phyloP scores from a whole-genome alignment of 2,888 invertebrate species.

The Anagyrus pseudococci region DNA sequence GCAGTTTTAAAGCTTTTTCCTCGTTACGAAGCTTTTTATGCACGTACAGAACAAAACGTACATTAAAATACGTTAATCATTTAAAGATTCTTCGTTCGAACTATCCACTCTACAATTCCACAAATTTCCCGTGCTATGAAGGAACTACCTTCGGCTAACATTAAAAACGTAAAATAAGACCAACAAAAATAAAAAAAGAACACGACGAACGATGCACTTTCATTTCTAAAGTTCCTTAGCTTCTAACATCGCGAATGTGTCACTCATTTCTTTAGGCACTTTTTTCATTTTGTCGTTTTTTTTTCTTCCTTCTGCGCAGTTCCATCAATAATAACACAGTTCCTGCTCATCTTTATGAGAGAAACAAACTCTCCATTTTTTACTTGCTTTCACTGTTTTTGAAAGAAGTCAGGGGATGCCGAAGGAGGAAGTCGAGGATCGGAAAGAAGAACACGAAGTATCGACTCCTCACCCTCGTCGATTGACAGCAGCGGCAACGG shows the following conservation, averaged over 20 bases:
- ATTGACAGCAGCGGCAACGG: no score
- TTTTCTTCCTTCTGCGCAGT: conserved; percentile 11
- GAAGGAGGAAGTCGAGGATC: background rate
- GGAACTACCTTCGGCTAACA: background rate
- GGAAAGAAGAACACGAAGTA: no score
- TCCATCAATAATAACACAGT: conserved; percentile 21
- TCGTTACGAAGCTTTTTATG: background rate
- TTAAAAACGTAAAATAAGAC: conserved; percentile 4
- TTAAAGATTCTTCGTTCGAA: conserved; percentile 38
- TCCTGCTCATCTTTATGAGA: conserved; percentile 28
- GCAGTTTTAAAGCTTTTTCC: conserved; percentile 37
- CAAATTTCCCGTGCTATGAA: conserved; percentile 6
- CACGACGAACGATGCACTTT: conserved; percentile 22
- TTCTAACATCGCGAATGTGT: conserved; percentile 24
- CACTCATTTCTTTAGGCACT: conserved; percentile 51
- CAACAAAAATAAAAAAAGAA: conserved; percentile 19
- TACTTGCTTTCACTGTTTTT: background rate
- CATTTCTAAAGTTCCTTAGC: conserved; percentile 25
- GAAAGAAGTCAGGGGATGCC: background rate
- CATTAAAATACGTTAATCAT: no score
- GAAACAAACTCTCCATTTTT: conserved; percentile 23
- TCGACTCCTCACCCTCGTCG: no score
- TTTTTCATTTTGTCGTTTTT: conserved; percentile 40
- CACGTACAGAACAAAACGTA: background rate
- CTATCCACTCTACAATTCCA: conserved; percentile 19